These are phyloP conservation scores for Coccyzus lansbergi DNA, from an alignment of 2,797 vertebrate species.

Conservation along the genomic window DNA sequence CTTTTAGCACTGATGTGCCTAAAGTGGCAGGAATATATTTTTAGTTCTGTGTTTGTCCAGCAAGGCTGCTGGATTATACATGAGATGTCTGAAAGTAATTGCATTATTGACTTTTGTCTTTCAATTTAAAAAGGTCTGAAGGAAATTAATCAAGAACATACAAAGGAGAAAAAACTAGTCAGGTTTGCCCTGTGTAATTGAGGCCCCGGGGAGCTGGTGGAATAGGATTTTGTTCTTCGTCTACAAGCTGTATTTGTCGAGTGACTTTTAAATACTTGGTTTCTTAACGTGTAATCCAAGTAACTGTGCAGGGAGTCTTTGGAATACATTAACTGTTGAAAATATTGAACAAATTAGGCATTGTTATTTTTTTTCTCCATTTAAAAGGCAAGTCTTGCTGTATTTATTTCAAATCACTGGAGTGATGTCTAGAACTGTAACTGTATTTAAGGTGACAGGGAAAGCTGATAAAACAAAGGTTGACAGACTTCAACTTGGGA, in stretches of 20 bases:
- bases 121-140: conserved; percentile 30
- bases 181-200: conserved; percentile 20
- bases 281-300: not conserved
- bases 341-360: not conserved
- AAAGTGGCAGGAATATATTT: not conserved
- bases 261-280: conserved; percentile 34
- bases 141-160: conserved; percentile 46
- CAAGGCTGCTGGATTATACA: conserved; percentile 23
- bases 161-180: not conserved
- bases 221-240: conserved; percentile 15
- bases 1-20: not conserved
- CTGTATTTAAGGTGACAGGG: not conserved
- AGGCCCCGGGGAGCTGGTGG: conserved; percentile 1
- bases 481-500: conserved; percentile 14
- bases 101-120: conserved; percentile 61
- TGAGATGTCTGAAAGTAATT: conserved; percentile 49
- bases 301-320: not conserved
- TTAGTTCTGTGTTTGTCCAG: conserved; percentile 18
- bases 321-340: not conserved
- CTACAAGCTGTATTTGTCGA: conserved; percentile 5
- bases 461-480: conserved; percentile 6
- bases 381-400: not conserved
- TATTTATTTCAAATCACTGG: not conserved
- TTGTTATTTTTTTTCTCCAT: not conserved
- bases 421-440: not conserved